Evolutionary conservation across 2,888 invertebrate genomes (phyloP).

Genomic region (Mythimna ferrago): DNA sequence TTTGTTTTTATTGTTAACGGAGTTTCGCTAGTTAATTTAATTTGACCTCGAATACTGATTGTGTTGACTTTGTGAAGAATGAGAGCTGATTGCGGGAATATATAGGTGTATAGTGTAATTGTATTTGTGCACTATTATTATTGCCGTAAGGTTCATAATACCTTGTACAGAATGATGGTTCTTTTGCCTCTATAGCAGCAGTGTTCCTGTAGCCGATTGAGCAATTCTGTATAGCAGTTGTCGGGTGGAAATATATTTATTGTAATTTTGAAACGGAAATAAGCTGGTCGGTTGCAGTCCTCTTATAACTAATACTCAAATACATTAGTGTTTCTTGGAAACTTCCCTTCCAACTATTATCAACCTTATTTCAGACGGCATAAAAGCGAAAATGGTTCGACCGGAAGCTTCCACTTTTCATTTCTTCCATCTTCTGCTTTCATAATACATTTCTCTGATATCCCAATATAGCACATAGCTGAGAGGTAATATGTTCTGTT

Average conservation of each 20-base stretch:
- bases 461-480: neutral
- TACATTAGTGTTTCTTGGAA: neutral
- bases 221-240: conserved; percentile 47
- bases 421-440: neutral
- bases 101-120: conserved; percentile 37
- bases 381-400: neutral
- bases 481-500: conserved; percentile 6
- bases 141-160: conserved; percentile 27
- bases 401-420: neutral
- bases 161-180: conserved; percentile 9
- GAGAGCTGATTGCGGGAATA: conserved; percentile 45
- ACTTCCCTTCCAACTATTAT: neutral
- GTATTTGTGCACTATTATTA: conserved; percentile 45
- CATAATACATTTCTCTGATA: conserved; percentile 1
- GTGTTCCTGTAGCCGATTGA: conserved; percentile 3
- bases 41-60: conserved; percentile 34
- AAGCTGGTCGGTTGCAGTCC: conserved; percentile 1
- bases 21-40: neutral
- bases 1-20: neutral
- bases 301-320: neutral
- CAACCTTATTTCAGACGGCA: neutral
- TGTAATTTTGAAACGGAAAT: conserved; percentile 30
- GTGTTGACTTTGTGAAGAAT: conserved; percentile 66
- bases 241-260: conserved; percentile 50
- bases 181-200: conserved; percentile 5